These are phyloP conservation scores for Glaucomys volans DNA, from an alignment of 2,113 vertebrate genomes.

Conservation along the genomic window DNA sequence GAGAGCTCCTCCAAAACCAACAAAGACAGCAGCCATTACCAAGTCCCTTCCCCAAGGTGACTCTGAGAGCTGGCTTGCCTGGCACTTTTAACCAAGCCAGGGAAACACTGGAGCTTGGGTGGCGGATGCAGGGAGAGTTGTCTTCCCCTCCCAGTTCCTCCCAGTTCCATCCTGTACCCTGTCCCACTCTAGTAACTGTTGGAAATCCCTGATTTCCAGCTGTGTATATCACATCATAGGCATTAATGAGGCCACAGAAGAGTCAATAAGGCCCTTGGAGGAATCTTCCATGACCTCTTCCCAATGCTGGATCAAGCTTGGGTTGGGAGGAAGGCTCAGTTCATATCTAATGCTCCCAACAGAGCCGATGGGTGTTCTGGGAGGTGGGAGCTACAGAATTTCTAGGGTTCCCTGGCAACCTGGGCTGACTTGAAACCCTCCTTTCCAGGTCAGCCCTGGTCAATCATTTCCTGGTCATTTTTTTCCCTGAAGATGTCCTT, in stretches of 20 bases:
- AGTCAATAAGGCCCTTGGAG: slow-evolving; percentile 11
- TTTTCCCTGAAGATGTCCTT: not conserved
- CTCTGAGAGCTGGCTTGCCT: slow-evolving; percentile 36
- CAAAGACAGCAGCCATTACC: slow-evolving; percentile 70
- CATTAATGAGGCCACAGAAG: not conserved
- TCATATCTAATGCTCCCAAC: not conserved
- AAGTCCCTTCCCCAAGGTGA: slow-evolving; percentile 66
- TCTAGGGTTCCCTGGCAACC: not conserved
- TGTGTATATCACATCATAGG: not conserved
- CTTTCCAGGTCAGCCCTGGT: not conserved
- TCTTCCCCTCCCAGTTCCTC: not conserved
- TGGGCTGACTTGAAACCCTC: not conserved
- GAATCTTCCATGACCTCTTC: not conserved
- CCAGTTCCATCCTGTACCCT: not conserved
- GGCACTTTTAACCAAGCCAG: slow-evolving; percentile 11
- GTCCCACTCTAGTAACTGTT: not conserved
- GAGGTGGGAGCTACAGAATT: not conserved
- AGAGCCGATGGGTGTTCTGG: not conserved
- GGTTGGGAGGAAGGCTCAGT: not conserved
- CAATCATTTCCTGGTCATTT: not conserved
- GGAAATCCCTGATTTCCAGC: not conserved
- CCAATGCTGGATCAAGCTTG: not conserved
- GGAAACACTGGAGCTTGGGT: not conserved
- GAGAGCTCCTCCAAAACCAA: slow-evolving; percentile 66
- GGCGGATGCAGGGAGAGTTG: not conserved